These are phyloP conservation scores for Saimiri boliviensis DNA, from an alignment of 2,113 vertebrate species.

Conservation along the genomic window DNA sequence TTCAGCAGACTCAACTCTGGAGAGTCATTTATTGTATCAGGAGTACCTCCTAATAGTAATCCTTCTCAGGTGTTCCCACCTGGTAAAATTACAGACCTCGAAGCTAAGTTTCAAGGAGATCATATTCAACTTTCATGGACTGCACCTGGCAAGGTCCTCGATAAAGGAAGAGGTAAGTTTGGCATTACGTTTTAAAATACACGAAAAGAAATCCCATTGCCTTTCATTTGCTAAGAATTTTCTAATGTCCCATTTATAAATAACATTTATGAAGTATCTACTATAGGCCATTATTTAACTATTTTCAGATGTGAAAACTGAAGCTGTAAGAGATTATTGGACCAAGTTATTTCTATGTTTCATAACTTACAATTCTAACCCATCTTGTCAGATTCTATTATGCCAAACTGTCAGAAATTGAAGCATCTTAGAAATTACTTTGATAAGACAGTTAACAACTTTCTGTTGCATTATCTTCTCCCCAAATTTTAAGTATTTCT, in stretches of 20 bases:
- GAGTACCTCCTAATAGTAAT: not conserved
- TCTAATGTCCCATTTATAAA: not conserved
- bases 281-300: not conserved
- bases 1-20: slow-evolving; percentile 81
- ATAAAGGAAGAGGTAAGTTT: slow-evolving; percentile 81
- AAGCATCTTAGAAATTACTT: slow-evolving; percentile 39
- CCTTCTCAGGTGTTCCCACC: slow-evolving; percentile 64
- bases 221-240: not conserved
- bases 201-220: not conserved
- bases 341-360: not conserved
- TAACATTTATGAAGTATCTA: not conserved
- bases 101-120: slow-evolving; percentile 66
- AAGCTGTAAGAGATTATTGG: not conserved
- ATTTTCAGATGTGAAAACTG: slow-evolving; percentile 24
- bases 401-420: not conserved
- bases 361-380: not conserved
- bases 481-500: slow-evolving; percentile 12
- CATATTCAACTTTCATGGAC: slow-evolving; percentile 83
- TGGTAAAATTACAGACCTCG: slow-evolving; percentile 81
- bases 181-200: not conserved
- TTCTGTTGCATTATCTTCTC: not conserved
- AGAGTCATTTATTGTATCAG: slow-evolving; percentile 73
- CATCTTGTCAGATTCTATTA: not conserved
- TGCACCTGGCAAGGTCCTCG: slow-evolving; percentile 82
- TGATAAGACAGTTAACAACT: not conserved